These are phyloP conservation scores for Alouatta palliata DNA, from an alignment of 2,113 vertebrate species.

Conservation along the genomic window DNA sequence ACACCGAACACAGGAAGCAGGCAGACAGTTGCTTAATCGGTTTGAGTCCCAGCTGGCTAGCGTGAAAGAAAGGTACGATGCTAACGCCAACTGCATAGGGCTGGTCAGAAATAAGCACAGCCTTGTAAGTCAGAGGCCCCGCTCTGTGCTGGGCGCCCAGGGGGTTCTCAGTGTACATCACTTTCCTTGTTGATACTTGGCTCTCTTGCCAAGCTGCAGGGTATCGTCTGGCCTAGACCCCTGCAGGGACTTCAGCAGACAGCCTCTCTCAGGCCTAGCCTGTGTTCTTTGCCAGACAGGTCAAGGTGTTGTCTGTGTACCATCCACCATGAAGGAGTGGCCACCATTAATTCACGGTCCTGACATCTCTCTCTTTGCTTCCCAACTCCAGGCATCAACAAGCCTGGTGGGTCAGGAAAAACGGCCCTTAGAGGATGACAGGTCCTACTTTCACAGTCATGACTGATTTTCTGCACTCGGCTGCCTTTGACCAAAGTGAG, in stretches of 20 bases:
- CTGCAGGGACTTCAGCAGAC: not conserved
- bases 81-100: not conserved
- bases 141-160: not conserved
- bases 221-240: not conserved
- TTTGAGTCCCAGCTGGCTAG: not conserved
- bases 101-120: not conserved
- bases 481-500: not conserved
- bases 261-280: not conserved
- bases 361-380: not conserved
- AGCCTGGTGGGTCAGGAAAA: not conserved
- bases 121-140: not conserved
- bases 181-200: not conserved
- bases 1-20: not conserved
- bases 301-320: not conserved
- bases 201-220: not conserved
- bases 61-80: not conserved
- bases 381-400: not conserved
- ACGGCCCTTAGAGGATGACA: not conserved
- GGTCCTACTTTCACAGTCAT: not conserved
- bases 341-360: not conserved
- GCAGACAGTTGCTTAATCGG: too few species aligned
- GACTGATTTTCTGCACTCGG: not conserved
- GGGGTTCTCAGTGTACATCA: fast-evolving
- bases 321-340: not conserved
- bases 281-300: not conserved